phyloP scores from a whole-genome alignment of 2,888 invertebrate species.

The Dioctria rufipes region DNA sequence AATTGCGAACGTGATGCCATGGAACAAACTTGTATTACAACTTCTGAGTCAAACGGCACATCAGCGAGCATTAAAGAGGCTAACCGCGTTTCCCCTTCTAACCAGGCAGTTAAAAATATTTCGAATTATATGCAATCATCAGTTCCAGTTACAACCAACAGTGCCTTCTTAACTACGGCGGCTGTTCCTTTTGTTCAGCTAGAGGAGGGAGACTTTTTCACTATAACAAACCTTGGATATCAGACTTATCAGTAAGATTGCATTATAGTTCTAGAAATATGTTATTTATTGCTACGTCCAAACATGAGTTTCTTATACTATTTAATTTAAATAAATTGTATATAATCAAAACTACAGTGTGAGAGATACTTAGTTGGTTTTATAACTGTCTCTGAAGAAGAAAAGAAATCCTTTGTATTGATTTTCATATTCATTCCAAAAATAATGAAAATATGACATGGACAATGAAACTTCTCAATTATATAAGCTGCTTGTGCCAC shows the following conservation, averaged over 20 bases:
- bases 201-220: slow-evolving; percentile 35
- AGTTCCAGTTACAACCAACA: background rate
- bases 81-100: background rate
- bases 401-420: too few species aligned
- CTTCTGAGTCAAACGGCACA: background rate
- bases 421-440: background rate
- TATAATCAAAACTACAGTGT: too few species aligned
- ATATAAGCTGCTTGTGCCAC: slow-evolving; percentile 22
- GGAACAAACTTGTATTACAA: background rate
- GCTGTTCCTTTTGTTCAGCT: slow-evolving; percentile 27
- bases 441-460: background rate
- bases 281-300: background rate
- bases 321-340: too few species aligned
- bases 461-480: slow-evolving; percentile 16
- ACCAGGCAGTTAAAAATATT: slow-evolving; percentile 7
- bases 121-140: slow-evolving; percentile 17
- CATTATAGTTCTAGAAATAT: background rate
- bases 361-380: too few species aligned
- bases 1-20: background rate
- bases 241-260: slow-evolving; percentile 16
- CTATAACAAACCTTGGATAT: slow-evolving; percentile 28
- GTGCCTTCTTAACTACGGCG: slow-evolving; percentile 28
- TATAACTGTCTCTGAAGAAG: too few species aligned
- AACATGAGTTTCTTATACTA: too few species aligned
- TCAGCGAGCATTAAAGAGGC: background rate